Conservation (phyloP, 2,888 invertebrate genomes). For the Metopia argyrocephala region DNA sequence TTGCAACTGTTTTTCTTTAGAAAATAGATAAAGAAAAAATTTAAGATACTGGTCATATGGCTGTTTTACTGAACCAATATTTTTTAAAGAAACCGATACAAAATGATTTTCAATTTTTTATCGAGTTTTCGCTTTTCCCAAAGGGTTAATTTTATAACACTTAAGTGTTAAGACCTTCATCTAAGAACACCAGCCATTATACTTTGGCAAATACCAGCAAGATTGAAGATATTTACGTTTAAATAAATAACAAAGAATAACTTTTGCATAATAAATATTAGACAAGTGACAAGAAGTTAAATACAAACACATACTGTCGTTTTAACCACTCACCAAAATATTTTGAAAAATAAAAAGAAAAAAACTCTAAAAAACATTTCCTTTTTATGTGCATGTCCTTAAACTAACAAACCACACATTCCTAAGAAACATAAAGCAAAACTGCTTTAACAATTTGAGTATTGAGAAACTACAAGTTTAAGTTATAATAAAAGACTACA, state of each 20-base stretch:
- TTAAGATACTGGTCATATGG: too few species aligned
- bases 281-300: conserved; percentile 56
- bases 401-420: conserved; percentile 28
- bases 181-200: not conserved
- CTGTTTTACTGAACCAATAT: too few species aligned
- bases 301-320: conserved; percentile 7
- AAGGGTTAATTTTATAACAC: conserved; percentile 35
- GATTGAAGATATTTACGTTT: conserved; percentile 30
- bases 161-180: conserved; percentile 1
- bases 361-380: not conserved
- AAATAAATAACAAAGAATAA: conserved; percentile 59
- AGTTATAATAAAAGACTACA: conserved; percentile 26
- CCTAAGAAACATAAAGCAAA: conserved; percentile 34
- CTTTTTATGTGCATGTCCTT: conserved; percentile 7
- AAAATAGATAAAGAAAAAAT: not conserved
- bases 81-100: too few species aligned
- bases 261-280: conserved; percentile 66
- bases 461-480: not conserved
- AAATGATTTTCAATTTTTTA: not conserved
- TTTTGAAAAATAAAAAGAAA: not conserved
- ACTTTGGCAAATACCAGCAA: not conserved
- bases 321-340: not conserved
- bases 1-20: not conserved
- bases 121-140: too few species aligned
- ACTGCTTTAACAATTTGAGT: conserved; percentile 10